A percentile compares a stretch with the other conserved stretches of the same genome.
Conservation (phyloP, 2,888 invertebrate genomes). For the Caenorhabditis wallacei region DNA sequence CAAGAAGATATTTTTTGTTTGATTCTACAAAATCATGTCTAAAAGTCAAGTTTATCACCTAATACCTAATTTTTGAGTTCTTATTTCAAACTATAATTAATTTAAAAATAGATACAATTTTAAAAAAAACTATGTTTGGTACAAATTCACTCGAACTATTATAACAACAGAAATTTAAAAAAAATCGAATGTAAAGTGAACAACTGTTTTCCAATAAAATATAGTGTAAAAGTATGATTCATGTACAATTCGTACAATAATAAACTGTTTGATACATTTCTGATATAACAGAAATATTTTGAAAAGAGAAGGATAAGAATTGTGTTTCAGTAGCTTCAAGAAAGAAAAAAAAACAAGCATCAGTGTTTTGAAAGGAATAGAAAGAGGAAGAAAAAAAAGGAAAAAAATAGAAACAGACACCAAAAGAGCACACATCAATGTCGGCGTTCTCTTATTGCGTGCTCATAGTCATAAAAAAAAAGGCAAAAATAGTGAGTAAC, state of each 20-base stretch:
- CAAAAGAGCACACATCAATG: constrained; percentile 49
- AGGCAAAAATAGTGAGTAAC: constrained; percentile 42
- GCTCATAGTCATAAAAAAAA: constrained; percentile 7
- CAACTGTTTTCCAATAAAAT: no score
- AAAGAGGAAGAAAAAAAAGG: background rate
- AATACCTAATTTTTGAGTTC: no score
- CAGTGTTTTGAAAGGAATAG: constrained; percentile 12
- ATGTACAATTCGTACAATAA: background rate
- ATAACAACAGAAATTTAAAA: no score
- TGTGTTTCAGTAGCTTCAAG: constrained; percentile 17
- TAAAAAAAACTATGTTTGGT: no score
- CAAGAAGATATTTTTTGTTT: no score
- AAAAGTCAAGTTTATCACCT: no score
- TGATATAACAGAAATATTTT: constrained; percentile 28
- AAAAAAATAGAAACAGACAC: constrained; percentile 5
- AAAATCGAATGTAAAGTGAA: no score
- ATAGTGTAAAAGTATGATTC: constrained; percentile 4
- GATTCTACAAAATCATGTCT: no score
- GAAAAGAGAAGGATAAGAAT: background rate
- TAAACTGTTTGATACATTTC: constrained; percentile 1
- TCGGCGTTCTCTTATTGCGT: constrained; percentile 7
- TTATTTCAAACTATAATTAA: no score
- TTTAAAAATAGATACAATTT: no score
- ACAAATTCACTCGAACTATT: no score
- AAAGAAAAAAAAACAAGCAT: constrained; percentile 25